Conservation (phyloP, 1,140 invertebrate species). For the Saccostrea echinata region DNA sequence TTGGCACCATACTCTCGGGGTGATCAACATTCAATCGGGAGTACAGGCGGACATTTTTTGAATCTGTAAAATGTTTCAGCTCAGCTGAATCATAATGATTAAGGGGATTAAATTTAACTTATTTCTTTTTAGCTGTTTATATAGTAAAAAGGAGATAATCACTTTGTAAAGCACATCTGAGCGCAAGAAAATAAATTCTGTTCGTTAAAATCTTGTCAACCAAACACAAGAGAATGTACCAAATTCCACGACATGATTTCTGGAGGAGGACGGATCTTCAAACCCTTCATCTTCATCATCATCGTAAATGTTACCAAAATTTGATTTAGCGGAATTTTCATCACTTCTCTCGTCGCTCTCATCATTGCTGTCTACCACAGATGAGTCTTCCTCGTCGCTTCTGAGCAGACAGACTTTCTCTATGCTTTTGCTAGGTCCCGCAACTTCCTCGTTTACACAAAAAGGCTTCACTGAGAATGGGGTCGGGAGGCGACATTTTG, state of each 20-base stretch:
- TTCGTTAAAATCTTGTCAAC: no score
- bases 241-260: conserved; percentile 1
- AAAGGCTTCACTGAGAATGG: not conserved
- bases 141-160: no score
- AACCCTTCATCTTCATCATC: not conserved
- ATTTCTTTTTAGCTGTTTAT: no score
- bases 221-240: not conserved
- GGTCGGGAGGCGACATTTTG: not conserved
- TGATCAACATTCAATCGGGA: not conserved
- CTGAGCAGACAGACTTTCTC: not conserved
- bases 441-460: not conserved
- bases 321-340: not conserved
- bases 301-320: not conserved
- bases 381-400: not conserved
- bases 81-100: no score
- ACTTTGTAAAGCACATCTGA: no score
- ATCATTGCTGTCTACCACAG: not conserved
- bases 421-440: not conserved
- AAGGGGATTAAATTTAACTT: no score
- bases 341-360: not conserved
- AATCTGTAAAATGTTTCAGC: not conserved
- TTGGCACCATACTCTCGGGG: not conserved
- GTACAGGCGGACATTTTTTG: not conserved
- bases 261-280: not conserved
- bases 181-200: no score